Evolutionary conservation across 2,888 invertebrate species (phyloP).

Genomic region (Drosophila rellima): DNA sequence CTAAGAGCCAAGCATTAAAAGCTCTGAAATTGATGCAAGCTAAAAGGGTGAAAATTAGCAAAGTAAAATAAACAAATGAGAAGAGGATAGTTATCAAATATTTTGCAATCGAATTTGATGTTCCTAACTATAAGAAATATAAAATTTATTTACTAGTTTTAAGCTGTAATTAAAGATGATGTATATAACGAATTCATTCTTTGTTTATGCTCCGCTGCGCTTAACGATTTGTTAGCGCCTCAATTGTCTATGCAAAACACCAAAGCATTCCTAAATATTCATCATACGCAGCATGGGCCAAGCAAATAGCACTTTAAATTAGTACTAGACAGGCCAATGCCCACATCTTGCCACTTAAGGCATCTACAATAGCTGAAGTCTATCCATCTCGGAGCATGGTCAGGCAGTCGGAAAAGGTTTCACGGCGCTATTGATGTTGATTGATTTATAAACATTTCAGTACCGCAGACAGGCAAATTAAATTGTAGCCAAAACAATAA

Average conservation of each 20-base stretch:
- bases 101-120: not conserved
- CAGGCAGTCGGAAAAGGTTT: conserved; percentile 50
- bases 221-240: conserved; percentile 37
- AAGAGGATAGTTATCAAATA: not conserved
- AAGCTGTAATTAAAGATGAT: not conserved
- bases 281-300: conserved; percentile 59
- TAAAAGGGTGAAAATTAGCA: conserved; percentile 1
- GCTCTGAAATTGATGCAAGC: conserved; percentile 12
- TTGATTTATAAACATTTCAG: conserved; percentile 81
- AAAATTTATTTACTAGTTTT: not conserved
- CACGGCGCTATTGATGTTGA: conserved; percentile 73
- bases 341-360: conserved; percentile 38
- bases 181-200: not conserved
- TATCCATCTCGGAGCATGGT: conserved; percentile 58
- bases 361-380: conserved; percentile 37
- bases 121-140: not conserved
- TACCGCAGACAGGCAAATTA: conserved; percentile 65
- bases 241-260: conserved; percentile 34
- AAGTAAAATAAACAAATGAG: not conserved
- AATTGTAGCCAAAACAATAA: conserved; percentile 78
- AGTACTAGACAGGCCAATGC: conserved; percentile 26
- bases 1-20: conserved; percentile 4
- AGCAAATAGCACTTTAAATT: conserved; percentile 24
- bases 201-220: conserved; percentile 29
- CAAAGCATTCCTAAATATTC: conserved; percentile 38